Conservation (phyloP, 1,140 invertebrate genomes). For the Brachionus sp. region DNA sequence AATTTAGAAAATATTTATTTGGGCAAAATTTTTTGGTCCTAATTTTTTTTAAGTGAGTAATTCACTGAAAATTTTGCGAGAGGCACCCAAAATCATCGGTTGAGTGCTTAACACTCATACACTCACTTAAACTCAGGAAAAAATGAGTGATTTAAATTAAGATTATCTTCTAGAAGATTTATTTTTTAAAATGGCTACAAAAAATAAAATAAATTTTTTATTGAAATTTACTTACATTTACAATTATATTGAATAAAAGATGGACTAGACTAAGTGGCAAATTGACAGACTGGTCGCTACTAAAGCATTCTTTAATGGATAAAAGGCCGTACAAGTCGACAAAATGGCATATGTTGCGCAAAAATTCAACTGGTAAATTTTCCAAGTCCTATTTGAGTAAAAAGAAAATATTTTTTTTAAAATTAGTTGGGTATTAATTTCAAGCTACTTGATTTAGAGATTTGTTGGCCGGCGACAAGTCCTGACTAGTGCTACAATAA, state of each 20-base stretch:
- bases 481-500: not conserved
- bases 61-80: too few relatives aligned
- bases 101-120: too few relatives aligned
- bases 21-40: too few relatives aligned
- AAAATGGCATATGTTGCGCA: constrained; percentile 39
- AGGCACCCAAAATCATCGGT: too few relatives aligned
- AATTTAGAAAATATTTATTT: too few relatives aligned
- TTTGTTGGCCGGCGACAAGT: not conserved
- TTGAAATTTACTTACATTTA: constrained; percentile 8
- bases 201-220: constrained; percentile 14
- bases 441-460: not conserved
- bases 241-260: constrained; percentile 30
- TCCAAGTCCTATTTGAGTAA: not conserved
- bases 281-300: not conserved
- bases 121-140: too few relatives aligned
- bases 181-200: not conserved
- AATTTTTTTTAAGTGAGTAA: too few relatives aligned
- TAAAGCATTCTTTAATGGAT: constrained; percentile 11
- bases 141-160: too few relatives aligned
- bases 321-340: constrained; percentile 8
- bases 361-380: constrained; percentile 19
- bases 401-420: not conserved
- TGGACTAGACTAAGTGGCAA: constrained; percentile 5
- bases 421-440: not conserved
- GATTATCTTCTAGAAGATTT: too few relatives aligned